phyloP scores from a whole-genome alignment of 2,113 vertebrate species.

The Clarias magur region DNA sequence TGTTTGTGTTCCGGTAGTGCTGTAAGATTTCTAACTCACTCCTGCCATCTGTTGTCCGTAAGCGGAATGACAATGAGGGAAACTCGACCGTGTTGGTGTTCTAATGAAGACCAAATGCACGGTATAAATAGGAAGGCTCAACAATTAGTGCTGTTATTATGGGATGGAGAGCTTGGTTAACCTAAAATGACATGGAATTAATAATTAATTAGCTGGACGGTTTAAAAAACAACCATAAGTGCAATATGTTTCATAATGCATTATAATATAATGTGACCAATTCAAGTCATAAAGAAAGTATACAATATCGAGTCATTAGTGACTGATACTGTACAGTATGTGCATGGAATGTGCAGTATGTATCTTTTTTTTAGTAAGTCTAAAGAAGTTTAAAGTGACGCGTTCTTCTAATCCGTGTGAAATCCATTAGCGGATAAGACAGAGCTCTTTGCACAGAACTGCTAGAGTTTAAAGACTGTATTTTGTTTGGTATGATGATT shows the following conservation, averaged over 20 bases:
- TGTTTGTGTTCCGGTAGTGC: slow-evolving; percentile 26
- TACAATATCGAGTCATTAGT: background rate
- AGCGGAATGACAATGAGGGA: background rate
- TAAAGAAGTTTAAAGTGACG: background rate
- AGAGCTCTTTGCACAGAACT: background rate
- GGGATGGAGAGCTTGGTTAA: background rate
- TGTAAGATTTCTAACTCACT: slow-evolving; percentile 40
- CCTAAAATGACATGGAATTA: background rate
- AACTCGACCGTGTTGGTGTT: no score
- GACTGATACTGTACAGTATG: background rate
- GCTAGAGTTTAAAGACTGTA: background rate
- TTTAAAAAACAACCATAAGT: background rate
- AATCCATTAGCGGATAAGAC: background rate
- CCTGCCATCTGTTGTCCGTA: slow-evolving; percentile 51
- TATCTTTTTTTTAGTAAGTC: background rate
- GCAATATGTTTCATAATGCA: background rate
- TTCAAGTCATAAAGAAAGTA: background rate
- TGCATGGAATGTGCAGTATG: background rate
- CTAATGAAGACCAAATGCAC: background rate
- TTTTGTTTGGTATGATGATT: background rate
- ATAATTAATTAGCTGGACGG: background rate
- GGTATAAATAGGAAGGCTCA: background rate
- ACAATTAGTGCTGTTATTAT: background rate
- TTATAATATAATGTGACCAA: background rate
- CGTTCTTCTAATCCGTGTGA: background rate